Evolutionary conservation across 2,113 vertebrate species (phyloP).

Genomic region (Hydrolagus affinis): DNA sequence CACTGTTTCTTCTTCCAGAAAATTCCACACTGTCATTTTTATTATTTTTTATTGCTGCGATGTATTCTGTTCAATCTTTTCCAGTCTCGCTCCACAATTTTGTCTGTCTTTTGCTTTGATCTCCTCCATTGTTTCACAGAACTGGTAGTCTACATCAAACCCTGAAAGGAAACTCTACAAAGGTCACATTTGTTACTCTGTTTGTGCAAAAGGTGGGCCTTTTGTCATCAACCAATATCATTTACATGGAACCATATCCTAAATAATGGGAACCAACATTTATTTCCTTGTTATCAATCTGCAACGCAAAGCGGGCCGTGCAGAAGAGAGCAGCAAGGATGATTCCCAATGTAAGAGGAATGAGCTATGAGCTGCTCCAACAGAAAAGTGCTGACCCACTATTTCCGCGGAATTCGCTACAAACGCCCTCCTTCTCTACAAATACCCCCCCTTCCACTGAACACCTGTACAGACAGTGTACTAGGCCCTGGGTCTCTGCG

Average conservation of each 20-base stretch:
- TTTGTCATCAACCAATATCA: neutral
- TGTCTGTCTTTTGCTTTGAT: neutral
- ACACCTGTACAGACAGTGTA: too few relatives aligned
- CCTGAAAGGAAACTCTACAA: neutral
- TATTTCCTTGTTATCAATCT: neutral
- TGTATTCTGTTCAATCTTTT: neutral
- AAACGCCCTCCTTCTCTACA: too few relatives aligned
- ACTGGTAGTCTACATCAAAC: neutral
- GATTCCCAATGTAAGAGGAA: too few relatives aligned
- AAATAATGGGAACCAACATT: too few relatives aligned
- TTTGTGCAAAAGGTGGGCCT: neutral
- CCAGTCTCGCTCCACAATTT: neutral
- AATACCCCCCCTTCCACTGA: too few relatives aligned
- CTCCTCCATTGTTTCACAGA: neutral
- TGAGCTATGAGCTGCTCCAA: too few relatives aligned
- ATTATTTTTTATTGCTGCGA: neutral
- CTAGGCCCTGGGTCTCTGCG: too few relatives aligned
- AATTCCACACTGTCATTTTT: neutral
- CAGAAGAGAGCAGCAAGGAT: neutral
- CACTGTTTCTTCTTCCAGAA: neutral
- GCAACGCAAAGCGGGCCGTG: neutral
- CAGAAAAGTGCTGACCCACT: too few relatives aligned
- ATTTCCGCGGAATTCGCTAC: too few relatives aligned
- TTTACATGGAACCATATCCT: too few relatives aligned
- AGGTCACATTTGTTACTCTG: neutral